Conservation (phyloP, 2,888 invertebrate species). For the Sinodicranocentrus sp. region DNA sequence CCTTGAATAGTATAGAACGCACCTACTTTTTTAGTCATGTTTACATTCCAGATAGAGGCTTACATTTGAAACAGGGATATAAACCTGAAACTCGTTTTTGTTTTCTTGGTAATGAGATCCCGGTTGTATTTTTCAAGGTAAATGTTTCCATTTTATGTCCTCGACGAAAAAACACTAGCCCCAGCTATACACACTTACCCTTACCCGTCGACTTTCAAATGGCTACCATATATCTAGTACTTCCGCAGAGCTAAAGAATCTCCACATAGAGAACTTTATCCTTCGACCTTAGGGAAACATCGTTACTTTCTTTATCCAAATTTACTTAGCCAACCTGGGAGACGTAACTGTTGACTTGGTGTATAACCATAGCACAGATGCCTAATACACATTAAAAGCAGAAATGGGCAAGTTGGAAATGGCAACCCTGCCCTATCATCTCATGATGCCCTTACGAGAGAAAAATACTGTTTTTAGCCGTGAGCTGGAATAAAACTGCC, state of each 20-base stretch:
- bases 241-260: not conserved
- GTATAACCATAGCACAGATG: not conserved
- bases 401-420: not conserved
- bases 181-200: too few species aligned
- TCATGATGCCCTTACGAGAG: slow-evolving; percentile 9
- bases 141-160: slow-evolving; percentile 30
- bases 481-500: not conserved
- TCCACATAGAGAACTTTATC: not conserved
- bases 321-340: not conserved
- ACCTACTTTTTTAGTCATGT: too few species aligned
- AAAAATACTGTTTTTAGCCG: not conserved
- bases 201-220: too few species aligned
- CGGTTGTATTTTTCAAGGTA: slow-evolving; percentile 31
- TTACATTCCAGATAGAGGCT: too few species aligned
- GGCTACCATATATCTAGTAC: not conserved
- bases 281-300: slow-evolving; percentile 17
- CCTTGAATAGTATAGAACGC: too few species aligned
- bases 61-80: too few species aligned
- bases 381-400: slow-evolving; percentile 18
- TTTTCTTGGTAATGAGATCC: slow-evolving; percentile 37
- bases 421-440: not conserved
- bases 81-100: slow-evolving; percentile 22
- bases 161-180: not conserved
- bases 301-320: not conserved
- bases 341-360: slow-evolving; percentile 3